phyloP scores from a whole-genome alignment of 2,888 invertebrate species.

The Mythimna ferrago region DNA sequence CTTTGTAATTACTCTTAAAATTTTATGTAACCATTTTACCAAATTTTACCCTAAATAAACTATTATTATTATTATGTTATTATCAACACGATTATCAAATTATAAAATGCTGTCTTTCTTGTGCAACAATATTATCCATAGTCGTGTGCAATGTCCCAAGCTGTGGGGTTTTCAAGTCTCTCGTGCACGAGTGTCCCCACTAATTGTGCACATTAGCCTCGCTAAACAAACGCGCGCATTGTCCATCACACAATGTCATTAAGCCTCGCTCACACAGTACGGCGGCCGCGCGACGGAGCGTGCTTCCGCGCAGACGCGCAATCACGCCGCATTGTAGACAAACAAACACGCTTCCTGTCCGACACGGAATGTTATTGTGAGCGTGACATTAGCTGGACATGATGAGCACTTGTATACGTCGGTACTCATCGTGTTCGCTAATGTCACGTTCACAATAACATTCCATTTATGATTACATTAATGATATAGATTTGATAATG shows the following conservation, averaged over 20 bases:
- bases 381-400: slow-evolving; percentile 26
- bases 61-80: no score
- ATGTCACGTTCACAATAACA: slow-evolving; percentile 42
- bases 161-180: background rate
- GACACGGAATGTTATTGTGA: slow-evolving; percentile 32
- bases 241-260: slow-evolving; percentile 13
- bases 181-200: slow-evolving; percentile 2
- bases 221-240: slow-evolving; percentile 5
- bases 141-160: background rate
- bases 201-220: slow-evolving; percentile 15
- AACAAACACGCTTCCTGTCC: slow-evolving; percentile 57
- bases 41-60: no score
- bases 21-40: no score
- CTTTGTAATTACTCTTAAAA: no score
- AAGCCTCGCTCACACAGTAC: background rate
- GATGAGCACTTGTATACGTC: background rate
- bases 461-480: background rate
- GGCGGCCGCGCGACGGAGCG: slow-evolving; percentile 37
- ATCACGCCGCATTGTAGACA: slow-evolving; percentile 52
- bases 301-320: slow-evolving; percentile 57
- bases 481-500: background rate
- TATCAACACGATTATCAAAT: no score
- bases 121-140: background rate
- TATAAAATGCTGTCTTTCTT: background rate
- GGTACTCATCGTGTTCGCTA: background rate